Conservation (phyloP, 2,888 invertebrate species). For the Drosophila merina region DNA sequence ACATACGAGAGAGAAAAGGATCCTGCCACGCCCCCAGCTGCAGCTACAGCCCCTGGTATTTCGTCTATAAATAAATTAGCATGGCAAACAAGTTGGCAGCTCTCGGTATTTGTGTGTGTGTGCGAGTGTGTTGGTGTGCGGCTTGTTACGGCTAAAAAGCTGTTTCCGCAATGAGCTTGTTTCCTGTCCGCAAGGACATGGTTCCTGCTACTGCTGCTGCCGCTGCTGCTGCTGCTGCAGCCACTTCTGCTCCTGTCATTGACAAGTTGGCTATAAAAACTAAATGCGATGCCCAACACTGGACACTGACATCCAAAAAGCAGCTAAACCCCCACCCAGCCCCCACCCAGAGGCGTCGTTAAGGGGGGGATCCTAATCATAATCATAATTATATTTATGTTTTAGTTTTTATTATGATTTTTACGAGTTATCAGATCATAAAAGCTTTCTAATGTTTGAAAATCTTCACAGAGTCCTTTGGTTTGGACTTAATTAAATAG, state of each 20-base stretch:
- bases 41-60: constrained; percentile 8
- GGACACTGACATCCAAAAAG: constrained; percentile 27
- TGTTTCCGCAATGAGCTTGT: constrained; percentile 80
- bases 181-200: constrained; percentile 75
- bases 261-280: constrained; percentile 76
- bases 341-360: neutral
- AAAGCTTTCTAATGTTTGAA: too few species aligned
- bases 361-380: neutral
- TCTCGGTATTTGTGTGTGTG: constrained; percentile 19
- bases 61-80: constrained; percentile 80
- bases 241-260: constrained; percentile 57
- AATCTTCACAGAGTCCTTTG: too few species aligned
- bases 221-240: constrained; percentile 13
- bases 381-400: neutral
- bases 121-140: constrained; percentile 43
- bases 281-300: constrained; percentile 67
- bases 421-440: neutral
- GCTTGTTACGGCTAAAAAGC: constrained; percentile 77
- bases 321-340: constrained; percentile 5
- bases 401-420: neutral
- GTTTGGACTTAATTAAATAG: neutral
- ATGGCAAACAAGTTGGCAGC: constrained; percentile 71
- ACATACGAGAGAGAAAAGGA: neutral
- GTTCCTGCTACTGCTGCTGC: constrained; percentile 25
- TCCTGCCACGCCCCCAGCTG: too few species aligned